Conservation (phyloP, 1,140 invertebrate species). For the Drosophila bipectinata region DNA sequence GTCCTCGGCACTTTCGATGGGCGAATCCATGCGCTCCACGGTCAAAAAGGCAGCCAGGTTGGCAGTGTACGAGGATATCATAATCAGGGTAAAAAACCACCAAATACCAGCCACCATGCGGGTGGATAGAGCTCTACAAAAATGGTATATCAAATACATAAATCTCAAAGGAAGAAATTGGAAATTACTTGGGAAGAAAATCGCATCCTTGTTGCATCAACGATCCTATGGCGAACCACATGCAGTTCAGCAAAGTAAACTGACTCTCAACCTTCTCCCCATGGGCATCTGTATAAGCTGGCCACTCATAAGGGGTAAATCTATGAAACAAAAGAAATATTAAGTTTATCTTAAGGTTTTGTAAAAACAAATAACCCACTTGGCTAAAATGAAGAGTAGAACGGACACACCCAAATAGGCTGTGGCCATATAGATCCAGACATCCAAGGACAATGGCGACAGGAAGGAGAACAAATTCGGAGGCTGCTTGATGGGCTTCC, state of each 20-base stretch:
- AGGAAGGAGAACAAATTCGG: conserved; percentile 97
- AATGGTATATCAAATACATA: neutral
- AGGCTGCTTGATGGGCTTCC: conserved; percentile 95
- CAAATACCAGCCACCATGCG: conserved; percentile 96
- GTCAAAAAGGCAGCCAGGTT: conserved; percentile 98
- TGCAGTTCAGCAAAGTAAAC: conserved; percentile 95
- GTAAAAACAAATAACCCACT: conserved; percentile 86
- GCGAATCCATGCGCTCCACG: conserved; percentile 97
- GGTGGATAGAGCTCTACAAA: conserved; percentile 91
- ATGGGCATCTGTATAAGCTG: conserved; percentile 91
- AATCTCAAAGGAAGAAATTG: neutral
- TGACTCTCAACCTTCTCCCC: conserved; percentile 93
- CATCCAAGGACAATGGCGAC: conserved; percentile 95
- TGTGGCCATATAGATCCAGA: conserved; percentile 98
- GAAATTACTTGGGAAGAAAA: conserved; percentile 93
- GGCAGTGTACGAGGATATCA: conserved; percentile 99
- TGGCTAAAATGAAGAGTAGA: conserved; percentile 95
- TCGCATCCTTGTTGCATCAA: conserved; percentile 97
- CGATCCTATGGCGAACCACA: conserved; percentile 98
- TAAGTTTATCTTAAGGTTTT: neutral
- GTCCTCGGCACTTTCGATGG: conserved; percentile 98
- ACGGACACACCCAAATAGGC: conserved; percentile 97
- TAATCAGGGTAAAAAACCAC: conserved; percentile 99
- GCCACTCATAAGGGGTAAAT: conserved; percentile 97
- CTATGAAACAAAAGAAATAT: conserved; percentile 84